Percentiles rank a stretch among this genome's conserved stretches.
phyloP scores from a whole-genome alignment of 1,140 invertebrate species.

The Metopolophium dirhodum region DNA sequence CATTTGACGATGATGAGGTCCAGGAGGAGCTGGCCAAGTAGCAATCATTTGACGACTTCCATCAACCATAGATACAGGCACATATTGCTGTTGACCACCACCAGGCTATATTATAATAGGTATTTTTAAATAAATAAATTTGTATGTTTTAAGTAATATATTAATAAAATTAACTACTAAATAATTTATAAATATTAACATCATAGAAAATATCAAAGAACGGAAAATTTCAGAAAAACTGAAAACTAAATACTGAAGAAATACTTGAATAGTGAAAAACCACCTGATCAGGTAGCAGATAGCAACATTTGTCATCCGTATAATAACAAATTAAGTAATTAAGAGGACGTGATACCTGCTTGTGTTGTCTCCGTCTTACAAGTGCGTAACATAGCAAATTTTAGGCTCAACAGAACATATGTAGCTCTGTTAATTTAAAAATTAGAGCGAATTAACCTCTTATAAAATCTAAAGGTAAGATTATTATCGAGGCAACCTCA shows the following conservation, averaged over 20 bases:
- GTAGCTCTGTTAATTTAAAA: too few species aligned
- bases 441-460: too few species aligned
- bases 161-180: neutral
- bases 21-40: constrained; percentile 74
- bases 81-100: constrained; percentile 79
- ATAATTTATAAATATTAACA: neutral
- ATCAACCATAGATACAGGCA: constrained; percentile 90
- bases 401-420: too few species aligned
- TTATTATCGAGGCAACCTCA: too few species aligned
- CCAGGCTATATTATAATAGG: constrained; percentile 62
- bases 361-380: too few species aligned
- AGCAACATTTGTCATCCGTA: neutral
- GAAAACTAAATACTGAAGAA: neutral
- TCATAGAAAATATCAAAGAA: neutral
- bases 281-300: neutral
- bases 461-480: too few species aligned
- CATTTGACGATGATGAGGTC: constrained; percentile 71
- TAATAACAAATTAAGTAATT: too few species aligned
- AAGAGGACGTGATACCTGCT: too few species aligned
- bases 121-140: neutral
- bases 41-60: constrained; percentile 75
- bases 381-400: too few species aligned
- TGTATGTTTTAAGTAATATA: neutral
- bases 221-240: neutral
- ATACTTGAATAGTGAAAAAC: too few species aligned